Evolutionary conservation across 2,888 invertebrate species (phyloP).

Genomic region (Drosophila flavopinicola): DNA sequence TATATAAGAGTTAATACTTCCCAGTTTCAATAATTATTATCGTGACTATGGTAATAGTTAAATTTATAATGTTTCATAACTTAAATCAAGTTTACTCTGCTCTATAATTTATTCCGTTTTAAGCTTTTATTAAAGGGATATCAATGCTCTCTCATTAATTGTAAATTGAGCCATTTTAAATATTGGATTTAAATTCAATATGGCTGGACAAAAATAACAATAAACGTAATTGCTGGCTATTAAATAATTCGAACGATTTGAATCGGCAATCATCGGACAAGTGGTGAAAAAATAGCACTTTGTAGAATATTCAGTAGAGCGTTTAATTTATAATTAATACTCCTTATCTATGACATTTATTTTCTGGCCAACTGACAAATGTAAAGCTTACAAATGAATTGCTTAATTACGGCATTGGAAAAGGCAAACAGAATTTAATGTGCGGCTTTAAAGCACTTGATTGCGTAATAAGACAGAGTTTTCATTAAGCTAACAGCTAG

Average conservation of each 20-base stretch:
- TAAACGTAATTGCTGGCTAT: neutral
- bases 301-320: conserved; percentile 21
- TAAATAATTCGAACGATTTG: neutral
- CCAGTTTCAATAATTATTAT: too few relatives aligned
- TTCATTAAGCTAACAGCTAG: neutral
- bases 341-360: conserved; percentile 21
- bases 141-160: too few relatives aligned
- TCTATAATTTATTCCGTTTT: too few relatives aligned
- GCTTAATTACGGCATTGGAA: neutral
- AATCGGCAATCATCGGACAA: neutral
- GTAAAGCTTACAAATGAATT: neutral
- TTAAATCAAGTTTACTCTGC: too few relatives aligned
- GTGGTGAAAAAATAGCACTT: neutral
- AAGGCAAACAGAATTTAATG: conserved; percentile 6
- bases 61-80: too few relatives aligned
- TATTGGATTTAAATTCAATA: neutral
- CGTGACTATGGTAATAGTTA: too few relatives aligned
- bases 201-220: neutral
- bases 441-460: conserved; percentile 3
- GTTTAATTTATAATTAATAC: conserved; percentile 13
- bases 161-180: neutral
- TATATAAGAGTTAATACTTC: too few relatives aligned
- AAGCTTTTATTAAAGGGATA: too few relatives aligned
- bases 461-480: neutral
- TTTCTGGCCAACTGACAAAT: neutral